Base-by-base conservation (phyloP, 2,888 invertebrate species). In the Oscheius sp. region DNA sequence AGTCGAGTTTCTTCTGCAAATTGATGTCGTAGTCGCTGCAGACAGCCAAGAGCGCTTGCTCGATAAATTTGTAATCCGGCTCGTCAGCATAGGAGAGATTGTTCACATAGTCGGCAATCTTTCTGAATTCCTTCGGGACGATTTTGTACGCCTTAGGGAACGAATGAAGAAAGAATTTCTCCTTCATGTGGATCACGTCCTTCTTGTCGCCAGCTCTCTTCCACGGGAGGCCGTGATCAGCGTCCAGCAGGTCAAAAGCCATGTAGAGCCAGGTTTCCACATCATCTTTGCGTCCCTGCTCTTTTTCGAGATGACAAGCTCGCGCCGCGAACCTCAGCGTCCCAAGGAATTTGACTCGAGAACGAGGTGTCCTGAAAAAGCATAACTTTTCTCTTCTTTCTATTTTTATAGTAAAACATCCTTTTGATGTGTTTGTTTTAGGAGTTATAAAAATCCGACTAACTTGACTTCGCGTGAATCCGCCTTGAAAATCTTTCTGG, bases 211-310 rank as follows among this genome's bases (percentile, higher is more conserved):
- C 34, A 34, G 37, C 46, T 48, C 39, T 50, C 39, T 46, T 72
- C 78, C 78, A 78, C 27, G 74, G 72, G 46, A 78, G 65, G 17
- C 75, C 75, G 23, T 64, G 33, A 25, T 50, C 12, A 12, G 65
- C 71, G 64, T 78, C 78, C 25, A 75, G 50, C n/a, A 75, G 34
- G 42, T 78, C 75, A 42, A 69, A 71, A 10, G 73, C 42, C 74
- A 78, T 63, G 46, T 71, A 78, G 20, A 78, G 57, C 77, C 75
- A 78, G n/a, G 71, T 71, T 65, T 78, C 78, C 50, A 76, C 31
- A 52, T 78, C 78, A 34, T 78, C 78, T 39, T 73, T 73, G 20
- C 78, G 45, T 42, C 74, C 75, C 37, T 78, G 78, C 33, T 78
- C 78, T 52, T 70, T 12, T 3, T 71, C 68, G 6, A 61, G 45